Evolutionary conservation across 1,140 invertebrate genomes (phyloP).

Genomic region (Pseudomyrmex cubaensis): DNA sequence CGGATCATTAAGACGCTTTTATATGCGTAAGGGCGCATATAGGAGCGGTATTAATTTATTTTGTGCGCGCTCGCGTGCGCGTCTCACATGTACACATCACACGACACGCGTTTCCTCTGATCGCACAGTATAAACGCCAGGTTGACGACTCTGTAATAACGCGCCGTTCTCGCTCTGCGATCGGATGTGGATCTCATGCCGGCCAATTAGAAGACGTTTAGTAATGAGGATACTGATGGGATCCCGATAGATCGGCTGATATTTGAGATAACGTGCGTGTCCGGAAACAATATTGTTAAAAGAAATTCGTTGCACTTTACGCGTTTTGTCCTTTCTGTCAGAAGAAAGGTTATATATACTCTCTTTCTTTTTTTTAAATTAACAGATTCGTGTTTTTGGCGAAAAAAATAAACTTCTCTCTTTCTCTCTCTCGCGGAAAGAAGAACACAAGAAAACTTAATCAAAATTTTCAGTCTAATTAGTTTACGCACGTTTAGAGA

Average conservation of each 20-base stretch:
- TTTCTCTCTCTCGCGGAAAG: no score
- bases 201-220: constrained; percentile 69
- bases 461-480: neutral
- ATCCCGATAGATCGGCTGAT: constrained; percentile 25
- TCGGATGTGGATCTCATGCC: constrained; percentile 54
- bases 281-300: constrained; percentile 36
- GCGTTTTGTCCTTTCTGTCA: constrained; percentile 3
- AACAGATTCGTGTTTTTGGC: neutral
- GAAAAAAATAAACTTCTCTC: no score
- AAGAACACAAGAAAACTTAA: neutral
- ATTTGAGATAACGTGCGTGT: constrained; percentile 9
- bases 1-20: constrained; percentile 34
- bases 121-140: constrained; percentile 58
- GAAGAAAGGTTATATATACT: neutral
- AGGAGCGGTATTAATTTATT: constrained; percentile 54
- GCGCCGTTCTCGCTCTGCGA: constrained; percentile 49
- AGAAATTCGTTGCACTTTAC: constrained; percentile 24
- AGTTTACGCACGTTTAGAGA: no score
- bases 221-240: constrained; percentile 63
- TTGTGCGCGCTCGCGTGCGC: constrained; percentile 52
- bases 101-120: constrained; percentile 59
- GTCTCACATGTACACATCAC: constrained; percentile 25
- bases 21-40: constrained; percentile 44
- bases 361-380: neutral
- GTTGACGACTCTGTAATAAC: constrained; percentile 77